phyloP scores from a whole-genome alignment of 2,888 invertebrate genomes.

The Drosophila hawaiiensis region DNA sequence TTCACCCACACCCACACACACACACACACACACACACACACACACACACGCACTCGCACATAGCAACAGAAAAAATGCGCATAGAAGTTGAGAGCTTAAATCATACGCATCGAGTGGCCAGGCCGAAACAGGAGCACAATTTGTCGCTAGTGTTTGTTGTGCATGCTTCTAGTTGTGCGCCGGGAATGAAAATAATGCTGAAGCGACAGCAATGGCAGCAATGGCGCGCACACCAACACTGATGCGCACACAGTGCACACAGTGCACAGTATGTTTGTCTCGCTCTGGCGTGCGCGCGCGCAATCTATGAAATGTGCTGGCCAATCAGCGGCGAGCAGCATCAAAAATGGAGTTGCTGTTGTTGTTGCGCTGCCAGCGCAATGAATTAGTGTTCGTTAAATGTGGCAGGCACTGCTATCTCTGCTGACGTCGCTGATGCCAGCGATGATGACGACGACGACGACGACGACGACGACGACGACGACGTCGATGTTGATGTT shows the following conservation, averaged over 20 bases:
- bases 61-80: background rate
- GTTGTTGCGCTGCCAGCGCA: conserved; percentile 69
- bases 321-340: conserved; percentile 57
- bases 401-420: conserved; percentile 55
- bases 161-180: conserved; percentile 48
- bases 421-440: conserved; percentile 28
- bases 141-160: conserved; percentile 24
- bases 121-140: background rate
- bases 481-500: background rate
- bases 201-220: conserved; percentile 17
- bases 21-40: background rate
- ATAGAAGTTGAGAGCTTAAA: background rate
- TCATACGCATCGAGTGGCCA: background rate
- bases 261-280: conserved; percentile 41
- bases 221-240: conserved; percentile 36
- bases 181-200: conserved; percentile 49
- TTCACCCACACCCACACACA: background rate
- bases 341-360: conserved; percentile 65
- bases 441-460: conserved; percentile 13
- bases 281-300: conserved; percentile 51
- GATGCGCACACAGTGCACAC: background rate
- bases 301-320: background rate
- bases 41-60: background rate
- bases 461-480: conserved; percentile 12
- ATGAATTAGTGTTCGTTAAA: conserved; percentile 83